Evolutionary conservation across 2,113 vertebrate genomes (phyloP).

Genomic region (Equus przewalskii): DNA sequence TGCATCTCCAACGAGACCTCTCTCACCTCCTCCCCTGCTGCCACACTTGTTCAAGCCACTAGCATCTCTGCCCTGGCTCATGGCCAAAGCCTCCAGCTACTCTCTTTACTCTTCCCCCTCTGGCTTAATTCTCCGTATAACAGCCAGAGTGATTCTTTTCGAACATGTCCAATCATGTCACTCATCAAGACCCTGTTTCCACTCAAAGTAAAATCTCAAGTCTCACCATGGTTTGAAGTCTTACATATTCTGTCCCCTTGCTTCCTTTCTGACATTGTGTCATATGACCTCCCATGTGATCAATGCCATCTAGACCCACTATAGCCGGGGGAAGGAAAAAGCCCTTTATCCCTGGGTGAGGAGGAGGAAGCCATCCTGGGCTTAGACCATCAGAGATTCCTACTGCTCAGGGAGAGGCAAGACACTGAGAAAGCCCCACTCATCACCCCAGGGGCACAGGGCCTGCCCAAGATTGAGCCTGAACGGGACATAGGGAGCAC

Average conservation of each 20-base stretch:
- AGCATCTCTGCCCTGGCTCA: not conserved
- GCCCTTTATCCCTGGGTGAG: not conserved
- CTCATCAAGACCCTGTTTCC: not conserved
- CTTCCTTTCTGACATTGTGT: not conserved
- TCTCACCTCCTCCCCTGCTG: not conserved
- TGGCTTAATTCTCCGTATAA: not conserved
- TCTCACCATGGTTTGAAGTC: not conserved
- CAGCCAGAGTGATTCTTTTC: not conserved
- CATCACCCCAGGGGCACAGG: no score
- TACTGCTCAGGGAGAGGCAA: not conserved
- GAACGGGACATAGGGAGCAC: not conserved
- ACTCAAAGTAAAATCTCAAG: not conserved
- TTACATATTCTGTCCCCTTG: not conserved
- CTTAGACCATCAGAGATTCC: not conserved
- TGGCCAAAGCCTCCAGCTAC: not conserved
- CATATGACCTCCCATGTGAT: not conserved
- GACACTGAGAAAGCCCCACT: not conserved
- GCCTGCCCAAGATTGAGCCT: not conserved
- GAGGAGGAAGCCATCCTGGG: not conserved
- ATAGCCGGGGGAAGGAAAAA: not conserved
- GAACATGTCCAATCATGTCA: not conserved
- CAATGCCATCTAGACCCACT: not conserved
- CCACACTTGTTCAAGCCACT: not conserved
- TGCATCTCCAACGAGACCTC: not conserved
- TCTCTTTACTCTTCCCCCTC: not conserved